These are phyloP conservation scores for Eurytoma adleriae DNA, from an alignment of 2,888 invertebrate species.

Conservation along the genomic window DNA sequence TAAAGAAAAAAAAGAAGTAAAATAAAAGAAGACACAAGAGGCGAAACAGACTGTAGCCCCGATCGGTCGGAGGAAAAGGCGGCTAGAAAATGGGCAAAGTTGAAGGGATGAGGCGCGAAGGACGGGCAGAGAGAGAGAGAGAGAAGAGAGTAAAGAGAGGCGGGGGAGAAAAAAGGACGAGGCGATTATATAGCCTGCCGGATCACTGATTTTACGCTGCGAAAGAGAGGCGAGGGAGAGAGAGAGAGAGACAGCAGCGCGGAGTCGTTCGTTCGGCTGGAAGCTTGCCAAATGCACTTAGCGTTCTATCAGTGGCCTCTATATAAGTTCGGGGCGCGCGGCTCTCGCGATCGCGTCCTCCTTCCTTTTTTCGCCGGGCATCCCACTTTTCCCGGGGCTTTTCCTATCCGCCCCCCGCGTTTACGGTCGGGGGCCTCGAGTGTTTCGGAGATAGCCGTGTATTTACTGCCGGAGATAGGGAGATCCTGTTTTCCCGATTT, in stretches of 20 bases:
- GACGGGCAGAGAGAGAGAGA: conserved; percentile 3
- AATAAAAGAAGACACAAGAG: conserved; percentile 19
- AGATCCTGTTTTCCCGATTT: conserved; percentile 60
- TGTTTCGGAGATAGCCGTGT: conserved; percentile 62
- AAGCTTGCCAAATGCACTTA: conserved; percentile 73
- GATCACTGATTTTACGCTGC: conserved; percentile 48
- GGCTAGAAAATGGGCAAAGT: conserved; percentile 50
- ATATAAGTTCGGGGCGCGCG: conserved; percentile 57
- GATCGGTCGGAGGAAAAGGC: background rate
- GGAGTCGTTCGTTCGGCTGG: conserved; percentile 65
- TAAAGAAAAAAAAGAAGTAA: conserved; percentile 25
- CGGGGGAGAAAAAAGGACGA: conserved; percentile 13
- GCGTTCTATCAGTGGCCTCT: conserved; percentile 68
- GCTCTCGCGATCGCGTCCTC: conserved; percentile 5
- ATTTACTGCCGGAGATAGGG: conserved; percentile 66
- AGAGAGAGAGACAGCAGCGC: conserved; percentile 49
- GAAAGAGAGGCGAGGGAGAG: conserved; percentile 49
- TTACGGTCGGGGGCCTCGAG: conserved; percentile 31
- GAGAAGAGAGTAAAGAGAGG: background rate
- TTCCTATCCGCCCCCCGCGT: conserved; percentile 1
- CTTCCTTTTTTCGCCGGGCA: background rate
- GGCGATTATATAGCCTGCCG: conserved; percentile 56
- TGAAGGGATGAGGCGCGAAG: conserved; percentile 58
- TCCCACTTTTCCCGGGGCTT: conserved; percentile 1
- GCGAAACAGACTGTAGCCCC: background rate